Percentiles rank a stretch among this genome's conserved stretches.
These are phyloP conservation scores for Archocentrus centrarchus DNA, from an alignment of 2,113 vertebrate species.

Conservation along the genomic window DNA sequence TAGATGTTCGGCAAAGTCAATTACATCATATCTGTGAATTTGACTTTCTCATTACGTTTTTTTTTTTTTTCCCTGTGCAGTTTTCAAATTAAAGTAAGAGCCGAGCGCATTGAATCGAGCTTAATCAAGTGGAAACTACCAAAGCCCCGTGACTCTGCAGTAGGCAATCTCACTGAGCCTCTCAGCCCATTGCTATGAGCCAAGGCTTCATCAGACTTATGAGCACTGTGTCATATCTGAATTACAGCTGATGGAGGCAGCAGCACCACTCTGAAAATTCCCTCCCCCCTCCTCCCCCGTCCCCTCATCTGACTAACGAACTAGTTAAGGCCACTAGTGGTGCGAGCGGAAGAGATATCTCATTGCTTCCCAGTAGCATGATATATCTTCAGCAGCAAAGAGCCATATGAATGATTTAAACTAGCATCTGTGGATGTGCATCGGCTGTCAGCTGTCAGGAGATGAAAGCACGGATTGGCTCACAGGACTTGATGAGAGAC, in stretches of 20 bases:
- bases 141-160: conserved; percentile 78
- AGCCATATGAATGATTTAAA: conserved; percentile 79
- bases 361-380: conserved; percentile 36
- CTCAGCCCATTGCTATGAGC: conserved; percentile 70
- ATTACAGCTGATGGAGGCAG: conserved; percentile 67
- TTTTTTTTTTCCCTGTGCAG: conserved; percentile 42
- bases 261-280: conserved; percentile 45
- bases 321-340: conserved; percentile 45
- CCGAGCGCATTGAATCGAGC: conserved; percentile 69
- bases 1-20: conserved; percentile 81
- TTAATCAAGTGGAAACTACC: conserved; percentile 84
- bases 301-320: conserved; percentile 70
- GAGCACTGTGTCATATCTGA: conserved; percentile 74
- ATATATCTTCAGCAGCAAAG: conserved; percentile 58
- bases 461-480: conserved; percentile 76
- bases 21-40: conserved; percentile 83
- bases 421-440: conserved; percentile 69
- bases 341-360: conserved; percentile 20
- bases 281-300: background rate
- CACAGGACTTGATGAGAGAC: conserved; percentile 61
- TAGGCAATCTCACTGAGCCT: conserved; percentile 76
- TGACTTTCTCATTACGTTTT: conserved; percentile 82
- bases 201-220: conserved; percentile 79
- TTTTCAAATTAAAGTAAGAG: conserved; percentile 80
- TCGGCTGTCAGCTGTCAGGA: conserved; percentile 77